A percentile compares a stretch with the other conserved stretches of the same genome.
These are phyloP conservation scores for Eulacestoma nigropectus DNA, from an alignment of 2,113 vertebrate genomes.

Conservation along the genomic window DNA sequence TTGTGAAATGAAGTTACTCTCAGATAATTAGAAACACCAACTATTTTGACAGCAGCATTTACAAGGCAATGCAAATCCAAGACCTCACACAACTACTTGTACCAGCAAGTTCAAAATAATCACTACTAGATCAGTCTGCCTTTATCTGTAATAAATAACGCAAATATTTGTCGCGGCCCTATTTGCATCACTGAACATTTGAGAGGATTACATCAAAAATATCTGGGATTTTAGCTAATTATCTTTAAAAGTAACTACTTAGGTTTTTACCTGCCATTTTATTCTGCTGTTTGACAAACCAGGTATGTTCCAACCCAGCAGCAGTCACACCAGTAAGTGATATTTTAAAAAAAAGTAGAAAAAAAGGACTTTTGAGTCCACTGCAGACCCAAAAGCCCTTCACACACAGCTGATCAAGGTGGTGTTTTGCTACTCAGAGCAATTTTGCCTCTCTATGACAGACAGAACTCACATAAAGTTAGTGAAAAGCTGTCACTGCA, in stretches of 20 bases:
- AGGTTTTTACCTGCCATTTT: background rate
- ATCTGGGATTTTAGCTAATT: background rate
- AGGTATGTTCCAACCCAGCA: background rate
- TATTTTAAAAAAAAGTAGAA: background rate
- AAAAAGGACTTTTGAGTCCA: background rate
- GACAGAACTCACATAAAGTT: background rate
- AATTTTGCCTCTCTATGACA: background rate
- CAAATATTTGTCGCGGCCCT: background rate
- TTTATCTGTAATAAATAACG: background rate
- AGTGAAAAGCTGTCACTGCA: background rate
- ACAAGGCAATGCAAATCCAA: background rate
- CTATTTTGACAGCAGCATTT: background rate
- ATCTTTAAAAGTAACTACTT: background rate
- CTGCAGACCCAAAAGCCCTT: background rate
- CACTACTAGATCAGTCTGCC: background rate
- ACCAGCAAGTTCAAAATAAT: background rate
- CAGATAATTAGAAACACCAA: background rate
- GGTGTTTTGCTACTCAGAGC: background rate
- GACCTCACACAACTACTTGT: background rate
- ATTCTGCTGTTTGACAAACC: background rate
- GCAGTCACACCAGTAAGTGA: background rate
- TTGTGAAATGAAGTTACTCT: background rate
- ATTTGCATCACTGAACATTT: background rate
- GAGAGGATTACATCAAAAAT: background rate
- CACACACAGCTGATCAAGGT: background rate